Base-by-base conservation (phyloP, 2,113 vertebrate species). In the Plotosus lineatus region DNA sequence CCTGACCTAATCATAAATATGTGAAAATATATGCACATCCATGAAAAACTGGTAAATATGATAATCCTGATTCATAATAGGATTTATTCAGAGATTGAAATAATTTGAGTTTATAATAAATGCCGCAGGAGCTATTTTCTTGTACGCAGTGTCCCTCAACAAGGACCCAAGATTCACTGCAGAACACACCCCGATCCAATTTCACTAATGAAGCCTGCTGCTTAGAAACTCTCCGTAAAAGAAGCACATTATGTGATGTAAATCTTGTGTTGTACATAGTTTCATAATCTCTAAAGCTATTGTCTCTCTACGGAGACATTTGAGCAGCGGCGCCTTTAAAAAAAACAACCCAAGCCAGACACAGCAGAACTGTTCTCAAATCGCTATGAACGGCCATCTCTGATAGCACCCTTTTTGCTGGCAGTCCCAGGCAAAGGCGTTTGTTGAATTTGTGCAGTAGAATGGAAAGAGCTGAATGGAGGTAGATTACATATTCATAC, bases 401-500 rank as follows among this genome's bases (percentile, higher is more conserved):
- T 56, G 80, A 76, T 68, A 55, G 72, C 72, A 65, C 12, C 38
- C 61, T 58, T 51, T 53, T 76, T 66, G 72, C 33, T 51, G 79
- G 72, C 73, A 46, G 60, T 75, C 80, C 38, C 28, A 68, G 73
- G 60, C 48, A 26, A 76, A 66, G 36, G 80, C n/a, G 40, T 81
- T 80, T 48, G 44, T 72, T 78, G 68, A 78, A 55, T 36, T 77
- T 74, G 42, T 82, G 65, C 65, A 73, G 63, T 38, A 87, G 82
- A 87, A 87, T 89, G 85, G 88, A 86, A 80, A n/a, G 19, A 88
- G 78, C 90, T 93, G 90, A 94, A 94, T 90, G 86, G 81, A 68
- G 79, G 79, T 88, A 92, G 91, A 93, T 93, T 92, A 88, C 88
- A 75, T 88, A 92, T 93, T 93, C 90, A 90, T 89, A 86, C 81